Evolutionary conservation across 2,797 vertebrate genomes (phyloP).

Genomic region (Scyliorhinus canicula): DNA sequence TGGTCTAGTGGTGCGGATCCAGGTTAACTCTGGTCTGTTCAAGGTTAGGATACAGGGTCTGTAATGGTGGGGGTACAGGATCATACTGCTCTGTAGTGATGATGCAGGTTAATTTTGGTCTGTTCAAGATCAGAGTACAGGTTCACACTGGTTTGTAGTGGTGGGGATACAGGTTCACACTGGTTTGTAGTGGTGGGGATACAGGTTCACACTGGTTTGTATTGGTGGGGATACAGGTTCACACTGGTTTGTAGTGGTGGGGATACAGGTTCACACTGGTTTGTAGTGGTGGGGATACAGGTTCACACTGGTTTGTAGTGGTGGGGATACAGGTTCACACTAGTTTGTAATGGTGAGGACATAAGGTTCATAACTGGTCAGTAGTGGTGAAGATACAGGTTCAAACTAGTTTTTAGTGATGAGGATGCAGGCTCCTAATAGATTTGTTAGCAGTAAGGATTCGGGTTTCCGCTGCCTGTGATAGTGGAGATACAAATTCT

Average conservation of each 20-base stretch:
- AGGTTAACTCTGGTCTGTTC: neutral
- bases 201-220: no score
- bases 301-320: neutral
- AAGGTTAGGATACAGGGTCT: no score
- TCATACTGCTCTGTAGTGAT: neutral
- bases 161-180: no score
- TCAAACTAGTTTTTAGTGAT: neutral
- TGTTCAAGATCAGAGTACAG: neutral
- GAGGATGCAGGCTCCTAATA: no score
- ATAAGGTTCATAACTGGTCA: neutral
- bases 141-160: neutral
- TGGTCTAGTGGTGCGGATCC: no score
- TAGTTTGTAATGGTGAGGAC: neutral
- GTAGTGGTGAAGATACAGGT: neutral
- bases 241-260: no score
- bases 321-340: neutral
- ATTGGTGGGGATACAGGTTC: no score
- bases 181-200: no score
- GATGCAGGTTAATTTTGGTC: no score
- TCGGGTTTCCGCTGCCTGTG: no score
- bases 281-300: no score
- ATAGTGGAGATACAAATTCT: neutral
- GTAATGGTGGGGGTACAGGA: neutral
- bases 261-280: no score
- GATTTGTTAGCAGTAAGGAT: neutral